phyloP scores from a whole-genome alignment of 2,888 invertebrate species.

The Meteorus colon region DNA sequence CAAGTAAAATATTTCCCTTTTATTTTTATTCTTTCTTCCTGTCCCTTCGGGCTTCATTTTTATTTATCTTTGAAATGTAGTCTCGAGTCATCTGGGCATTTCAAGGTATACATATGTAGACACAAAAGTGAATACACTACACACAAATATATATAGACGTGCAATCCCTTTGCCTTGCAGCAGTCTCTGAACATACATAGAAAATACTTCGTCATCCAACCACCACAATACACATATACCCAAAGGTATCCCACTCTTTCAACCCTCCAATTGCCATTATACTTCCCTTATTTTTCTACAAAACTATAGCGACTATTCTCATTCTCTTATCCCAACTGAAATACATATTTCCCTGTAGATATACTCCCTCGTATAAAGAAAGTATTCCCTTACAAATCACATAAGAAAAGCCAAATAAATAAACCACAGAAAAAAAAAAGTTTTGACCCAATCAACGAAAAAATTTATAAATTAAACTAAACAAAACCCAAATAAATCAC shows the following conservation, averaged over 20 bases:
- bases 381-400: background rate
- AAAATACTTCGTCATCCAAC: conserved; percentile 1
- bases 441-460: too few relatives aligned
- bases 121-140: background rate
- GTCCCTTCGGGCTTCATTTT: conserved; percentile 4
- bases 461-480: too few relatives aligned
- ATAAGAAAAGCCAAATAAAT: background rate
- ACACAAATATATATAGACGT: background rate
- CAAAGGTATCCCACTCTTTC: background rate
- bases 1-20: background rate
- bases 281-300: conserved; percentile 4
- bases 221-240: background rate
- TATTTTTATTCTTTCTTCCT: background rate
- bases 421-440: background rate
- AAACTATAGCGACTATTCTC: background rate
- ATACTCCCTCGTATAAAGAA: background rate
- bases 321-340: background rate
- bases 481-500: background rate
- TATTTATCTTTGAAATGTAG: conserved; percentile 31
- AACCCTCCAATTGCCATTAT: background rate
- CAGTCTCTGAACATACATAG: background rate
- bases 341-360: conserved; percentile 14
- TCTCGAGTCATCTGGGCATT: conserved; percentile 9
- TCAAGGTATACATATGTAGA: background rate
- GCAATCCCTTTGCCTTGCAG: background rate